Percentiles rank a stretch among this genome's conserved stretches.
Conservation (phyloP, 1,140 invertebrate species). For the Rhyacophila brunnea region DNA sequence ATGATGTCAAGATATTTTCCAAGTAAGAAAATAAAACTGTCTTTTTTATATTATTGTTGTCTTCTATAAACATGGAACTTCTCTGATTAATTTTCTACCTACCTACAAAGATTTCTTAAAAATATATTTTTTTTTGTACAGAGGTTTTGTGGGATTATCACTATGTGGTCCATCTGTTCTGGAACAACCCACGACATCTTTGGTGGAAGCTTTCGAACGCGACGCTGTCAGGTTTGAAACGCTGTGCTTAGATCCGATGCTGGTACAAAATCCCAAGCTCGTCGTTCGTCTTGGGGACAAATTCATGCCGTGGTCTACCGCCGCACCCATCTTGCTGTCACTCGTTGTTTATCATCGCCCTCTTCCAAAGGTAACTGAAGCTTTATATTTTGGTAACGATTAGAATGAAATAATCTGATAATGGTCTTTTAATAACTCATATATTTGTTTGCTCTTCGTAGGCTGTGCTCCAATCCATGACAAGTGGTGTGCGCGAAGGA, state of each 20-base stretch:
- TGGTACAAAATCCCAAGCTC: conserved; percentile 81
- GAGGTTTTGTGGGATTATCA: conserved; percentile 32
- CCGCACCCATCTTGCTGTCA: conserved; percentile 84
- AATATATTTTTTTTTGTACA: conserved; percentile 12
- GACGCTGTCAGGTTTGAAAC: conserved; percentile 80
- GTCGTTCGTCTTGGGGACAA: conserved; percentile 85
- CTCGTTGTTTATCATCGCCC: conserved; percentile 80
- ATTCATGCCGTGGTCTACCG: conserved; percentile 86
- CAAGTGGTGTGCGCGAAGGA: conserved; percentile 40
- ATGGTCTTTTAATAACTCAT: no score
- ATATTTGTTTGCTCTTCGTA: conserved; percentile 18
- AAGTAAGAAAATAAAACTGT: conserved; percentile 45
- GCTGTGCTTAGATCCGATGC: conserved; percentile 74
- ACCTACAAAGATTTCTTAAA: conserved; percentile 3
- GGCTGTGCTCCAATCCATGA: conserved; percentile 45
- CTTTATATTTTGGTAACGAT: neutral
- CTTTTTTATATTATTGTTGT: neutral
- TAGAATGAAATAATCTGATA: neutral
- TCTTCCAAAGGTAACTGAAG: conserved; percentile 61
- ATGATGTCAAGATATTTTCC: conserved; percentile 67
- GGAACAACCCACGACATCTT: conserved; percentile 23
- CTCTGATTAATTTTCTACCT: neutral
- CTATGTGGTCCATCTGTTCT: conserved; percentile 27
- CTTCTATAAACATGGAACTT: neutral
- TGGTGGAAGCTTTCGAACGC: conserved; percentile 67